phyloP scores from a whole-genome alignment of 37 sponge, comb jelly and placozoan species.

The Eunapius fragilis region DNA sequence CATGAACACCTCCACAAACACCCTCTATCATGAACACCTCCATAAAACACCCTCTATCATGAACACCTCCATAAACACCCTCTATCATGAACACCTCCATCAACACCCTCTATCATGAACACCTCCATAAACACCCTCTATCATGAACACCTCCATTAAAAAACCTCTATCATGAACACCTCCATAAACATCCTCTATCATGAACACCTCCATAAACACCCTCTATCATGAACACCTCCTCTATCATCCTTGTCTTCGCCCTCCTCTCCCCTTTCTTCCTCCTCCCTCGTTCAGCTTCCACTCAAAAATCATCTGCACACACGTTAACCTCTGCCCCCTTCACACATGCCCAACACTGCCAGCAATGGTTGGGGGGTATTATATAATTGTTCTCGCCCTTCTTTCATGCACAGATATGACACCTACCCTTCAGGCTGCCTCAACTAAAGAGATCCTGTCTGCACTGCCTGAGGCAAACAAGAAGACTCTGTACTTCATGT shows the following conservation, averaged over 20 bases:
- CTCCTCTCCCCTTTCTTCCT: background rate
- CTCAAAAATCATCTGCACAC: no score
- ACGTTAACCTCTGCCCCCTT: background rate
- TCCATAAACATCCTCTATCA: background rate
- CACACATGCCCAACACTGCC: background rate
- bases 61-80: no score
- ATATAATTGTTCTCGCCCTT: background rate
- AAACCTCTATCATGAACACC: no score
- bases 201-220: background rate
- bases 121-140: no score
- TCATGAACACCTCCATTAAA: no score
- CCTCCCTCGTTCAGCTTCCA: background rate
- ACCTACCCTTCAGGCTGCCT: background rate
- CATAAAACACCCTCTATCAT: no score
- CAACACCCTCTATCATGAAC: no score
- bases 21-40: no score
- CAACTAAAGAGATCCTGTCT: conserved; percentile 27
- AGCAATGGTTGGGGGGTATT: no score
- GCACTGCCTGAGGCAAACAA: conserved; percentile 54
- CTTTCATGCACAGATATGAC: background rate
- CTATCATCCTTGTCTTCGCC: background rate
- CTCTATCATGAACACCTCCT: background rate
- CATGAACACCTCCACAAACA: no score
- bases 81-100: no score
- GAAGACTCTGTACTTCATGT: conserved; percentile 47